A percentile compares a stretch with the other conserved stretches of the same genome.
Conservation (phyloP, 2,888 invertebrate genomes). For the Mimas tiliae region DNA sequence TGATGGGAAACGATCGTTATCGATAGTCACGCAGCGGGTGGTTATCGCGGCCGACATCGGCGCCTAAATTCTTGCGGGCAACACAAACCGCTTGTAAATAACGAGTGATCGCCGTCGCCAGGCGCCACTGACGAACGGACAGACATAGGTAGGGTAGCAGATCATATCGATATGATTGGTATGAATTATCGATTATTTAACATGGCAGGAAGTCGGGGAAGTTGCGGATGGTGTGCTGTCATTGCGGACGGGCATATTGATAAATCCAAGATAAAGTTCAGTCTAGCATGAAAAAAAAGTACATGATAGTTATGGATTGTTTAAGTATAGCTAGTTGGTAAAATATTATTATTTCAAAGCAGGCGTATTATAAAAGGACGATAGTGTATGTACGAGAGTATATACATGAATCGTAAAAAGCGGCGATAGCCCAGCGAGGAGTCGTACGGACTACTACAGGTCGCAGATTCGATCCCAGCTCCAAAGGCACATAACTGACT, state of each 20-base stretch:
- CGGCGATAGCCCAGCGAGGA: too few species aligned
- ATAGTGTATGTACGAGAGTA: too few species aligned
- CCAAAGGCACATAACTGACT: too few species aligned
- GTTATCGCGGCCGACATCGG: slow-evolving; percentile 67
- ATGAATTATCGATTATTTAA: slow-evolving; percentile 33
- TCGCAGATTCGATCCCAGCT: too few species aligned
- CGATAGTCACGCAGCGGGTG: slow-evolving; percentile 58
- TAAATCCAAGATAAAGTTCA: not conserved
- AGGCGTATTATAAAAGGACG: too few species aligned
- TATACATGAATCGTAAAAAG: too few species aligned
- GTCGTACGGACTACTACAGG: too few species aligned
- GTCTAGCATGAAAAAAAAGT: too few species aligned
- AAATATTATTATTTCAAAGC: too few species aligned
- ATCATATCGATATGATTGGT: slow-evolving; percentile 16
- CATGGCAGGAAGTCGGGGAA: slow-evolving; percentile 22
- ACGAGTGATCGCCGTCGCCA: slow-evolving; percentile 32
- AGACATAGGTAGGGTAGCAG: slow-evolving; percentile 40
- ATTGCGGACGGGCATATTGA: not conserved
- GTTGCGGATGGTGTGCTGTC: not conserved
- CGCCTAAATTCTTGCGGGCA: slow-evolving; percentile 75
- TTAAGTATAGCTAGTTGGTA: too few species aligned
- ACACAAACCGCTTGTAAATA: slow-evolving; percentile 50
- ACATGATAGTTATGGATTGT: too few species aligned
- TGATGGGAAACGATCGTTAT: slow-evolving; percentile 51
- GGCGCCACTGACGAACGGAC: slow-evolving; percentile 49